A percentile compares a stretch with the other conserved stretches of the same genome.
Evolutionary conservation across 2,888 invertebrate genomes (phyloP).

Genomic region (Conchocele bisecta): DNA sequence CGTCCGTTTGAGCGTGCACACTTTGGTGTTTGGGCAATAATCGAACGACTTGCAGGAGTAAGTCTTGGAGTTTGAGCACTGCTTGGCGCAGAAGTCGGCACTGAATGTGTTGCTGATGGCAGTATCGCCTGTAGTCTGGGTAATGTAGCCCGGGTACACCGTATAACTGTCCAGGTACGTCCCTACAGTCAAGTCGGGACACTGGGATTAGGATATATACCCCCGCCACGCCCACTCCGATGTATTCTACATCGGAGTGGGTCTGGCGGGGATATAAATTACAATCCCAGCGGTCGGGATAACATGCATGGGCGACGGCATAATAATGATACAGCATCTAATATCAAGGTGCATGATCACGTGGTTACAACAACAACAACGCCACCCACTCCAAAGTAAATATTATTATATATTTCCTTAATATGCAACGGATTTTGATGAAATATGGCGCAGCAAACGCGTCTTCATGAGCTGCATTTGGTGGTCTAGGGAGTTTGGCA

Average conservation of each 20-base stretch:
- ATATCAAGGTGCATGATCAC: no score
- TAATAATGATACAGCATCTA: no score
- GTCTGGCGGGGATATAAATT: no score
- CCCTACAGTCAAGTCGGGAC: slow-evolving; percentile 43
- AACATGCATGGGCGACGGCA: no score
- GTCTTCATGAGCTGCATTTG: no score
- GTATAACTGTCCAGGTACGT: slow-evolving; percentile 63
- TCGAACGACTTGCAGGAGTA: slow-evolving; percentile 69
- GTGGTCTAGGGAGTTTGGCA: no score
- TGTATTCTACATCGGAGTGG: neutral
- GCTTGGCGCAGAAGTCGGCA: slow-evolving; percentile 63
- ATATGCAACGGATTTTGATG: no score
- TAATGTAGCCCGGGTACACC: slow-evolving; percentile 54
- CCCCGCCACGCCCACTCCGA: neutral
- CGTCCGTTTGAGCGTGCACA: slow-evolving; percentile 57
- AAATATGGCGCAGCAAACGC: no score
- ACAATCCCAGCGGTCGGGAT: no score
- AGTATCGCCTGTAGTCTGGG: slow-evolving; percentile 52
- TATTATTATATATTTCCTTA: no score
- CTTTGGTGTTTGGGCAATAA: slow-evolving; percentile 56
- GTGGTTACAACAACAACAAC: no score
- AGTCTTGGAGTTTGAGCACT: slow-evolving; percentile 49
- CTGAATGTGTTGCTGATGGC: slow-evolving; percentile 35
- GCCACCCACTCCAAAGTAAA: no score
- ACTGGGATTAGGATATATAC: neutral